These are phyloP conservation scores for Nomada fabriciana DNA, from an alignment of 2,888 invertebrate species.

Conservation along the genomic window DNA sequence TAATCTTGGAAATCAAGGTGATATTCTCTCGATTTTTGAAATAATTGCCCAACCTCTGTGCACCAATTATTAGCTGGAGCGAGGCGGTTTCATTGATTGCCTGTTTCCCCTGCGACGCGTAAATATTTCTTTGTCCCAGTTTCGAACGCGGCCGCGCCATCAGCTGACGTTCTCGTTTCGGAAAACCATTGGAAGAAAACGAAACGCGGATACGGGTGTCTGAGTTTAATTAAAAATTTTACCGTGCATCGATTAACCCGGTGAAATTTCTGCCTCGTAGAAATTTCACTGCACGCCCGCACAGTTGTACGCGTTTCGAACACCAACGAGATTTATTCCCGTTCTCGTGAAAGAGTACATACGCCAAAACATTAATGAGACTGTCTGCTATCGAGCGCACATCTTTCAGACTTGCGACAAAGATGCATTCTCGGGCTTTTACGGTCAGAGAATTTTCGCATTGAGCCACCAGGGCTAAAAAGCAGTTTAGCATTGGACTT, in stretches of 20 bases:
- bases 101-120: slow-evolving; percentile 18
- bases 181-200: slow-evolving; percentile 22
- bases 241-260: slow-evolving; percentile 11
- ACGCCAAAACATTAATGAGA: slow-evolving; percentile 19
- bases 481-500: not conserved
- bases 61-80: slow-evolving; percentile 35
- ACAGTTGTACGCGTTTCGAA: not conserved
- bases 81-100: slow-evolving; percentile 11
- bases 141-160: not conserved
- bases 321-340: not conserved
- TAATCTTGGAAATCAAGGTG: slow-evolving; percentile 43
- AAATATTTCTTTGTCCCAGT: slow-evolving; percentile 38
- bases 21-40: slow-evolving; percentile 42
- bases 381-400: not conserved
- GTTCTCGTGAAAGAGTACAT: not conserved
- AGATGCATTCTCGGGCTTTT: not conserved
- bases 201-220: slow-evolving; percentile 19
- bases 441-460: not conserved
- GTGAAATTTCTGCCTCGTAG: slow-evolving; percentile 2
- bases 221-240: slow-evolving; percentile 55
- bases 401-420: not conserved
- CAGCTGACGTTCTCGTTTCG: slow-evolving; percentile 19
- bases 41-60: slow-evolving; percentile 39
- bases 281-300: not conserved
- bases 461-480: not conserved